Percentiles rank a stretch among this genome's conserved stretches.
Conservation (phyloP, 2,888 invertebrate genomes). For the Heliconius aoede region DNA sequence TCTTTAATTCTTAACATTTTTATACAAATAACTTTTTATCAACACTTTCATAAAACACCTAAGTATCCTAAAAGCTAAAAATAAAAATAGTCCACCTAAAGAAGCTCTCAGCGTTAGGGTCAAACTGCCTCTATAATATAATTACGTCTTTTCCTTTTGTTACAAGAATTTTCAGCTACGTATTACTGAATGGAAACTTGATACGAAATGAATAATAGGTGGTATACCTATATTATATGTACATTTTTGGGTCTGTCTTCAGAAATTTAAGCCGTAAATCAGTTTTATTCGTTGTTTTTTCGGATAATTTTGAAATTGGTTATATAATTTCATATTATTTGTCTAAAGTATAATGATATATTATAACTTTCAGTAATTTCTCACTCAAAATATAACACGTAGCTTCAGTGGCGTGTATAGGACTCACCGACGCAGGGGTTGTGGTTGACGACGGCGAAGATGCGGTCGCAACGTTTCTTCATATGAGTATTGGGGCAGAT, state of each 20-base stretch:
- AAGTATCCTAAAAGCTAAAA: constrained; percentile 21
- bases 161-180: constrained; percentile 7
- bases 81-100: constrained; percentile 26
- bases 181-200: constrained; percentile 1
- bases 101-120: constrained; percentile 24
- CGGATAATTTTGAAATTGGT: neutral
- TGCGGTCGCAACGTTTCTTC: constrained; percentile 93
- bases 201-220: neutral
- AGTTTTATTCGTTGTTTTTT: neutral
- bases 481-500: constrained; percentile 95
- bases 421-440: constrained; percentile 97
- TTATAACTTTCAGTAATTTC: constrained; percentile 47
- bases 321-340: neutral
- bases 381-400: constrained; percentile 69
- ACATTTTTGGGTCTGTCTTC: no score
- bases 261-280: neutral
- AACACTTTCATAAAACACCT: neutral
- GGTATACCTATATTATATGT: neutral
- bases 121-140: constrained; percentile 30
- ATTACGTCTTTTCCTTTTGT: constrained; percentile 30
- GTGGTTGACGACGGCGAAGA: constrained; percentile 95
- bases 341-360: neutral
- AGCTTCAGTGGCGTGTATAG: constrained; percentile 59
- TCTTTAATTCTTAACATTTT: neutral
- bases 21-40: neutral